phyloP scores from a whole-genome alignment of 2,797 vertebrate genomes.

The Phrynocephalus vlangalii region DNA sequence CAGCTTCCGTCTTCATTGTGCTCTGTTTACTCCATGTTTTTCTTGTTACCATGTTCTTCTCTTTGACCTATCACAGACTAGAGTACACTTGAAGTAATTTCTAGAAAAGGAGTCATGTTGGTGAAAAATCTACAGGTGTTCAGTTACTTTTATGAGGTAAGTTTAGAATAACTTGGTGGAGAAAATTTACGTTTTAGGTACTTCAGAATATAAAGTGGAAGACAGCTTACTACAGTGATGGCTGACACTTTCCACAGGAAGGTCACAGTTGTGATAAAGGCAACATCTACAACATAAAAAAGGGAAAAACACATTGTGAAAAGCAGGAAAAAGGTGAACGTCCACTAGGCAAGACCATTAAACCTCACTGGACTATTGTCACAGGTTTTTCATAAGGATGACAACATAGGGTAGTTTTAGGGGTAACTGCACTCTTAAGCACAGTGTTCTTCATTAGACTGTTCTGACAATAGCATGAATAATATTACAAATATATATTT shows the following conservation, averaged over 20 bases:
- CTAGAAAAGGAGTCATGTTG: conserved; percentile 41
- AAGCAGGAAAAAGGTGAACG: not conserved
- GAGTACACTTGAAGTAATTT: conserved; percentile 52
- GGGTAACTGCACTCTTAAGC: not conserved
- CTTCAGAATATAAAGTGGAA: conserved; percentile 98
- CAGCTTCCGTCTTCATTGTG: conserved; percentile 63
- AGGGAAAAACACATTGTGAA: conserved; percentile 16
- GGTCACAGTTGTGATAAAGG: conserved; percentile 92
- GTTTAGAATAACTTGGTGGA: conserved; percentile 97
- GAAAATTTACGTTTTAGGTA: conserved; percentile 98
- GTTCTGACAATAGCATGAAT: not conserved
- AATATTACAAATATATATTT: not conserved
- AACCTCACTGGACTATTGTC: conserved; percentile 20
- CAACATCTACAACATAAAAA: conserved; percentile 82
- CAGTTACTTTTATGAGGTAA: conserved; percentile 84
- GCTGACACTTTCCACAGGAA: conserved; percentile 98
- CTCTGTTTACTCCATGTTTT: conserved; percentile 50
- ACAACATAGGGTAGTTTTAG: not conserved
- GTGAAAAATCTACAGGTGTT: conserved; percentile 43
- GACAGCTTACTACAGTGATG: conserved; percentile 97
- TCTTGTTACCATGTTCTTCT: conserved; percentile 14
- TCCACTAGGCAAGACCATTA: conserved; percentile 17
- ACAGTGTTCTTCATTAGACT: not conserved
- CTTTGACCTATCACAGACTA: conserved; percentile 57
- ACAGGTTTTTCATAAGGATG: conserved; percentile 26